Evolutionary conservation across 2,113 vertebrate species (phyloP).

Genomic region (Carassius gibelio): DNA sequence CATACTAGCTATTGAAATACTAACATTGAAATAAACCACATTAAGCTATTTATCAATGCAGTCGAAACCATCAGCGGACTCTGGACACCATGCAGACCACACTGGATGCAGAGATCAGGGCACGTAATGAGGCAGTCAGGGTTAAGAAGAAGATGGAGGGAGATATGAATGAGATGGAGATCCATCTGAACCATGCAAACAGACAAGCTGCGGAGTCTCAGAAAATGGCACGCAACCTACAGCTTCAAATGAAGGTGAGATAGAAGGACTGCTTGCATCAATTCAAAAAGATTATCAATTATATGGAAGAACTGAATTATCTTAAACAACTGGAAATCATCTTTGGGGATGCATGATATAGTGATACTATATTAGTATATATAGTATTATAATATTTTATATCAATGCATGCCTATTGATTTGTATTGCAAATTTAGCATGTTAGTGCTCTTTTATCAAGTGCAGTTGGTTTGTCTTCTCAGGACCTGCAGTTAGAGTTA

Average conservation of each 20-base stretch:
- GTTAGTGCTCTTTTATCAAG: neutral
- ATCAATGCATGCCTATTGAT: neutral
- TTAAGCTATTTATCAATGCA: neutral
- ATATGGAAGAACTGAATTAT: neutral
- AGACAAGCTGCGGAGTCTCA: constrained; percentile 83
- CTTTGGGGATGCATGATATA: neutral
- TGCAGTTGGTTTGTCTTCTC: neutral
- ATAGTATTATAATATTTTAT: neutral
- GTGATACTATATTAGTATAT: neutral
- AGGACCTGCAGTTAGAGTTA: constrained; percentile 79
- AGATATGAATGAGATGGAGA: constrained; percentile 89
- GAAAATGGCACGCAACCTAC: constrained; percentile 80
- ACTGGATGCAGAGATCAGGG: constrained; percentile 82
- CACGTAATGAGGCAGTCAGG: constrained; percentile 83
- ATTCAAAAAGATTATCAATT: neutral
- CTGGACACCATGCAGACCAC: constrained; percentile 87
- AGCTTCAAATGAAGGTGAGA: constrained; percentile 84
- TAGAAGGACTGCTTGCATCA: neutral
- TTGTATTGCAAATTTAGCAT: neutral
- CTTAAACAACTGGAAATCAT: neutral
- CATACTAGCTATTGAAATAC: neutral
- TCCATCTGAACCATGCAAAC: constrained; percentile 85
- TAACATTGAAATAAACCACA: neutral
- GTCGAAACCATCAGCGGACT: constrained; percentile 83
- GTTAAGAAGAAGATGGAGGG: constrained; percentile 94